Conservation (phyloP, 1,140 invertebrate genomes). For the Grapholita molesta region DNA sequence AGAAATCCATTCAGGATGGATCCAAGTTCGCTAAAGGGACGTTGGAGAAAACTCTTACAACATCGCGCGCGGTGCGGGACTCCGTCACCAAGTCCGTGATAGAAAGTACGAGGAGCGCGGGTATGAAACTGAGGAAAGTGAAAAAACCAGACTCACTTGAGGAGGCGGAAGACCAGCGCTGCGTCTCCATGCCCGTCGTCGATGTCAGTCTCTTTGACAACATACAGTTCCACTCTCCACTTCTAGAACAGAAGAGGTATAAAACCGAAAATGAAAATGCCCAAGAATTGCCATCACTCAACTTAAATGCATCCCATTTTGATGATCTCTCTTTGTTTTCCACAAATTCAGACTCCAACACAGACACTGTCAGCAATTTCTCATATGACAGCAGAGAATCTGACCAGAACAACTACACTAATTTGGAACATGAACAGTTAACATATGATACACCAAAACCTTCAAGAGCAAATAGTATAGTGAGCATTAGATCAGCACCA, state of each 20-base stretch:
- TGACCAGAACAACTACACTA: constrained; percentile 40
- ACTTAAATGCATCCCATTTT: constrained; percentile 47
- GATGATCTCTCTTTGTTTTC: constrained; percentile 67
- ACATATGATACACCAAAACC: constrained; percentile 60
- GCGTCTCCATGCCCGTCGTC: constrained; percentile 60
- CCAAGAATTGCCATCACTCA: constrained; percentile 36
- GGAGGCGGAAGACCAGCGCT: constrained; percentile 44
- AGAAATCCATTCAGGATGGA: constrained; percentile 59
- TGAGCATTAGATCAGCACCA: constrained; percentile 42
- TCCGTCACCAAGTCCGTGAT: constrained; percentile 67
- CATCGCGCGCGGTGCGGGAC: constrained; percentile 56
- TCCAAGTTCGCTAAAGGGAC: constrained; percentile 67
- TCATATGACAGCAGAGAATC: constrained; percentile 56
- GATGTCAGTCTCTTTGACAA: constrained; percentile 69
- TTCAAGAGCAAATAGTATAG: constrained; percentile 49
- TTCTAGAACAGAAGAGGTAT: constrained; percentile 57
- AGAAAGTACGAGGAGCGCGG: constrained; percentile 55
- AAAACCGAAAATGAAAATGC: constrained; percentile 33
- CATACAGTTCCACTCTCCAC: constrained; percentile 66
- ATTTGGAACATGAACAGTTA: constrained; percentile 36
- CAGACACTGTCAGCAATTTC: constrained; percentile 54
- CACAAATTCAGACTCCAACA: constrained; percentile 56
- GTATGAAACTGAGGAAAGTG: constrained; percentile 44
- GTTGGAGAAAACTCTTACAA: constrained; percentile 60
- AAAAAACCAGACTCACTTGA: constrained; percentile 43